Conservation (phyloP, 1,140 invertebrate species). For the Mylabris phalerata region DNA sequence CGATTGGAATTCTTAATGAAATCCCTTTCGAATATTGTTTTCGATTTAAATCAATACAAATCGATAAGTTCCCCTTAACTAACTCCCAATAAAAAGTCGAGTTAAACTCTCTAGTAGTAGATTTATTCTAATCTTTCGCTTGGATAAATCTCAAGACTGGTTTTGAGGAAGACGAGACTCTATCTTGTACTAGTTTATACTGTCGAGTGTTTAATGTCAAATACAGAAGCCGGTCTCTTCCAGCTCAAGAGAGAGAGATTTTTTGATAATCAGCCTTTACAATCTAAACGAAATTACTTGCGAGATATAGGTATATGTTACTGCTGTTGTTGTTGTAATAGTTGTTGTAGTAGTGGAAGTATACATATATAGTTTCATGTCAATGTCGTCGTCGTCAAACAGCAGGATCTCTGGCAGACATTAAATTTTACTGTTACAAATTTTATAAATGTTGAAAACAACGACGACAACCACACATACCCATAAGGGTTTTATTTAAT, state of each 20-base stretch:
- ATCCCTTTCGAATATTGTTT: too few relatives aligned
- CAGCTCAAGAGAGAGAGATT: background rate
- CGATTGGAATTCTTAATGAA: too few relatives aligned
- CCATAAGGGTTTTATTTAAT: too few relatives aligned
- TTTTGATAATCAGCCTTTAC: constrained; percentile 7
- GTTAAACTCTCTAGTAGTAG: background rate
- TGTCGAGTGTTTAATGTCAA: constrained; percentile 1
- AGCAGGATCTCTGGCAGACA: too few relatives aligned
- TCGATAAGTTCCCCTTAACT: background rate
- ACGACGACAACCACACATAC: too few relatives aligned
- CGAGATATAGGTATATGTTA: background rate
- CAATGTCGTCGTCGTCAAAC: too few relatives aligned
- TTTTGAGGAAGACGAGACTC: too few relatives aligned
- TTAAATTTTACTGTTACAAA: too few relatives aligned
- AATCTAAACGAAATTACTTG: constrained; percentile 13
- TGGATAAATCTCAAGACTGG: too few relatives aligned
- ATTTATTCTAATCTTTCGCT: background rate
- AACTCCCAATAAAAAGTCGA: background rate
- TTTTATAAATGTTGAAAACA: too few relatives aligned
- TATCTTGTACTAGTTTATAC: background rate
- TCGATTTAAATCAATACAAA: background rate
- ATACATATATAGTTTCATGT: too few relatives aligned
- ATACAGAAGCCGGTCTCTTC: constrained; percentile 4
- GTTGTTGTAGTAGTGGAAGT: too few relatives aligned
- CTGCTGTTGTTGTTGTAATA: background rate